Base-by-base conservation (phyloP, 2,113 vertebrate genomes). In the Melierax canorus region DNA sequence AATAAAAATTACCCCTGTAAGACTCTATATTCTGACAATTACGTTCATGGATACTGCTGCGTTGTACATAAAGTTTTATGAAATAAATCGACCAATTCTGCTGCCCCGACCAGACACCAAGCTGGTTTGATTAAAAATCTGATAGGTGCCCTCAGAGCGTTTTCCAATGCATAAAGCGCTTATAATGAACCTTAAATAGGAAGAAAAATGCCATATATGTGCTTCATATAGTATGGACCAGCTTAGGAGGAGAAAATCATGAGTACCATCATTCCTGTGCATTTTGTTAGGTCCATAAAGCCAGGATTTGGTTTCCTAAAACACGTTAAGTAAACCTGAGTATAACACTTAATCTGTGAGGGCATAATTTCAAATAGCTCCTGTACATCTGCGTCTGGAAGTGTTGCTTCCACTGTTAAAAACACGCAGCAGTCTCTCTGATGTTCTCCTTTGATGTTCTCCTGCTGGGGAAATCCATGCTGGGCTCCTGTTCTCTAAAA, bases 31-130 rank as follows among this genome's bases (percentile, higher is more conserved):
- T 98, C 96, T 97, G 95, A 96, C 96, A 98, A 98, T 98, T 98
- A 98, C 43, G 12, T 97, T 98, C 98, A 98, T 96, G 97, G 97
- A 95, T 97, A 95, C 94, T 97, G 96, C 98, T 97, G 97, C 96
- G 97, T 98, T 98, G 97, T 98, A 98, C 98, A 98, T 98, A 98
- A 98, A 98, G 91, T 98, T 98, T 98, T 98, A 98, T 98, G 95
- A 98, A 98, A 98, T 98, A 98, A 98, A 98, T 98, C 19, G 97
- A 98, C 97, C 96, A 36, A 14, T 97, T 97, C 95, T 95, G 43
- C 91, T 94, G 85, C 95, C 92, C 89, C 80, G 95, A 96, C 92
- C 67, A 93, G 93, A 90, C 83, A 97, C 88, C 92, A 94, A 88
- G 95, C 94, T 97, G 93, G 92, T 97, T 96, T 96, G 97, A 98